Conservation (phyloP, 2,797 vertebrate genomes). For the Cygnus olor region DNA sequence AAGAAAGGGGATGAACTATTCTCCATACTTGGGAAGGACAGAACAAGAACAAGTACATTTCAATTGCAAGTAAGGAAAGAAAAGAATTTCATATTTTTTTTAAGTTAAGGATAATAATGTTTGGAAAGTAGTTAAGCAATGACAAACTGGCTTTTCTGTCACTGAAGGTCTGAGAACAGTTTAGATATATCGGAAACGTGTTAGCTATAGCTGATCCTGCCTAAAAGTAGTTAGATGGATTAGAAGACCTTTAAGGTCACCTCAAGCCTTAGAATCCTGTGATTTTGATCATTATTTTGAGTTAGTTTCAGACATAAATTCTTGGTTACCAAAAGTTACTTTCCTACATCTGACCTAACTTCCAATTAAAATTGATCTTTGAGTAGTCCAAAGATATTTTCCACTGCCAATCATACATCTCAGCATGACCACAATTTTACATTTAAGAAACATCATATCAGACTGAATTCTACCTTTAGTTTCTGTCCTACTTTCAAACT, state of each 20-base stretch:
- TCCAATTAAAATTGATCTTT: slow-evolving; percentile 68
- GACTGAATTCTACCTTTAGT: slow-evolving; percentile 63
- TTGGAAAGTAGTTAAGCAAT: neutral
- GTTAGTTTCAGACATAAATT: slow-evolving; percentile 45
- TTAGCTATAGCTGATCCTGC: neutral
- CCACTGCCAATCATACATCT: slow-evolving; percentile 42
- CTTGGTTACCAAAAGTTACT: slow-evolving; percentile 46
- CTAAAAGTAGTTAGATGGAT: neutral
- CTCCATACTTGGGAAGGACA: neutral
- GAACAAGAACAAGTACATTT: neutral
- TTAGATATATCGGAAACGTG: neutral
- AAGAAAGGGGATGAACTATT: neutral
- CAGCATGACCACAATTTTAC: slow-evolving; percentile 62
- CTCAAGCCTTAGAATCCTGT: neutral
- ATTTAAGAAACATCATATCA: slow-evolving; percentile 33
- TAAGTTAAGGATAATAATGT: neutral
- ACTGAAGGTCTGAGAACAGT: neutral
- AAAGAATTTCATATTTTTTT: neutral
- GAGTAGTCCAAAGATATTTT: slow-evolving; percentile 47
- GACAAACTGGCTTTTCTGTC: neutral
- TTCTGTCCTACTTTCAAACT: slow-evolving; percentile 64
- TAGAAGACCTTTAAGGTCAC: slow-evolving; percentile 13
- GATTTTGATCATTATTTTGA: slow-evolving; percentile 22
- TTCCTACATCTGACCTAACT: slow-evolving; percentile 44
- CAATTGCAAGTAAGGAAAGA: neutral